Base-by-base conservation (phyloP, 2,888 invertebrate species). In the Micropterix aruncella region DNA sequence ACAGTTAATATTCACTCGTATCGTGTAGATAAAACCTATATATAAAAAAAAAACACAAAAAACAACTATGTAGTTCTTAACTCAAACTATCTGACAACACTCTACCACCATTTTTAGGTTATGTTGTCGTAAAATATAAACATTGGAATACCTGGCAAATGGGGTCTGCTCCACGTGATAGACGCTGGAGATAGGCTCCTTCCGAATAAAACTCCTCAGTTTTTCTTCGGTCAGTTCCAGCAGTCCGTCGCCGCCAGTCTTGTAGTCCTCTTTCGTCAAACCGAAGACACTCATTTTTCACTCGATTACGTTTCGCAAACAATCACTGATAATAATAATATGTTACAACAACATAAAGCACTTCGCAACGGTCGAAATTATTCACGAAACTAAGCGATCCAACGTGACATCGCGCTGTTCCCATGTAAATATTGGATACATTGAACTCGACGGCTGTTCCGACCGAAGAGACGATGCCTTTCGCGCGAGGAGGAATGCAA, bases 71-170 rank as follows among this genome's bases (percentile, higher is more conserved):
- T n/a, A n/a, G n/a, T n/a, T n/a, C n/a, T n/a, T n/a, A n/a, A n/a
- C n/a, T n/a, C n/a, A n/a, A n/a, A n/a, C n/a, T n/a, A n/a, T n/a
- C n/a, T n/a, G n/a, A n/a, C n/a, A n/a, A n/a, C n/a, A n/a, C n/a
- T n/a, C n/a, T n/a, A n/a, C n/a, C n/a, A n/a, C n/a, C n/a, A n/a
- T n/a, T n/a, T n/a, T n/a, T n/a, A n/a, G n/a, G n/a, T n/a, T n/a
- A n/a, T n/a, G n/a, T n/a, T n/a, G n/a, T n/a, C n/a, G n/a, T n/a
- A n/a, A n/a, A n/a, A n/a, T n/a, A n/a, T n/a, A n/a, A n/a, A n/a
- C n/a, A n/a, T n/a, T n/a, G n/a, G n/a, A n/a, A n/a, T 71, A 85
- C 86, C 86, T 85, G 74, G 85, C 86, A 72, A 86, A 85, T 59
- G 85, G 85, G 58, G 83, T 83, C 67, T 83, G 82, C 65, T 86